Evolutionary conservation across 2,113 vertebrate species (phyloP).

Genomic region (Caloenas nicobarica): DNA sequence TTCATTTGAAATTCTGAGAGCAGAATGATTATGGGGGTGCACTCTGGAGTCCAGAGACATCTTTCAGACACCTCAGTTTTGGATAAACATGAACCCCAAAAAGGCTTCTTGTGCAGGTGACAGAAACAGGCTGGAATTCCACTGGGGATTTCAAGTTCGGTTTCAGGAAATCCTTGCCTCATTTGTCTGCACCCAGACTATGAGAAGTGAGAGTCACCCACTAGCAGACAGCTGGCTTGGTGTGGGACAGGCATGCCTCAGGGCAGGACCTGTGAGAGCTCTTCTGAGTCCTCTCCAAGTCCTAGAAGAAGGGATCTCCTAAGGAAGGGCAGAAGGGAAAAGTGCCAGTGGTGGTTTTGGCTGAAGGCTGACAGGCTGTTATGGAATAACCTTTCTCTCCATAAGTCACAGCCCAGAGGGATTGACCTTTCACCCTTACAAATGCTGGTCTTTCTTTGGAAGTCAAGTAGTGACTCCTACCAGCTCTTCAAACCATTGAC

Average conservation of each 20-base stretch:
- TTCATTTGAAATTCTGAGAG: neutral
- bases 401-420: neutral
- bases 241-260: neutral
- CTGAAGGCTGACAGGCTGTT: neutral
- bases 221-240: neutral
- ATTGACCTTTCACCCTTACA: neutral
- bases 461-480: slow-evolving; percentile 1
- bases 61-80: neutral
- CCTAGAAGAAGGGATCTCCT: neutral
- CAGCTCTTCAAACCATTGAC: neutral
- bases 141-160: neutral
- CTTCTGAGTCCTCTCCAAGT: neutral
- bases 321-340: neutral
- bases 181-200: neutral
- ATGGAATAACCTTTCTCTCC: slow-evolving; percentile 23
- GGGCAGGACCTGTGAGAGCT: neutral
- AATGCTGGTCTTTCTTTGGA: slow-evolving; percentile 3
- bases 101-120: neutral
- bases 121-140: neutral
- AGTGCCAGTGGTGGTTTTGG: neutral
- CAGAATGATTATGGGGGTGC: neutral
- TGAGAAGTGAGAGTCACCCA: neutral
- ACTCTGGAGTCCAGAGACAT: neutral
- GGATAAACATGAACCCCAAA: neutral
- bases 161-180: neutral